These are phyloP conservation scores for Mormoops blainvillei DNA, from an alignment of 2,113 vertebrate species.

Conservation along the genomic window DNA sequence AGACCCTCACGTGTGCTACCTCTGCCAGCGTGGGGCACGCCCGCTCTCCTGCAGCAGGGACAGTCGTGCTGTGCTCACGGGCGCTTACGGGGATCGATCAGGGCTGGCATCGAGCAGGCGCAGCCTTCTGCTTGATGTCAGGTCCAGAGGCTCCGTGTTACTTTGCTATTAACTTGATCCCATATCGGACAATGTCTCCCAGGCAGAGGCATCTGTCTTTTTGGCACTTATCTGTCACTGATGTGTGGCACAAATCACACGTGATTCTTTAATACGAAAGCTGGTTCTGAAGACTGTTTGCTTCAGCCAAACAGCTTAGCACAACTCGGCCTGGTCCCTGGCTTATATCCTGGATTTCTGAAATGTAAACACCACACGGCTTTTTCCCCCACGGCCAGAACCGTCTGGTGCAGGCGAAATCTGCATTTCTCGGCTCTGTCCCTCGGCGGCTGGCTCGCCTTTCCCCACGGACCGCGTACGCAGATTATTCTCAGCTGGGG, in stretches of 20 bases:
- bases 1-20: not conserved
- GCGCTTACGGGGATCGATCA: conserved; percentile 77
- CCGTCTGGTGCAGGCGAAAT: conserved; percentile 7
- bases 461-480: conserved; percentile 64
- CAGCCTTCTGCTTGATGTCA: conserved; percentile 86
- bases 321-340: conserved; percentile 62
- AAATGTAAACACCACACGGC: conserved; percentile 50
- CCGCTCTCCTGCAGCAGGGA: conserved; percentile 38
- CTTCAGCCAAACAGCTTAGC: conserved; percentile 73
- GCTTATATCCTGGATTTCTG: conserved; percentile 38
- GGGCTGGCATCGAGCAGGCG: conserved; percentile 73
- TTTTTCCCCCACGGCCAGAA: not conserved
- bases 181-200: conserved; percentile 81
- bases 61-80: conserved; percentile 42
- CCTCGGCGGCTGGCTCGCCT: conserved; percentile 68
- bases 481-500: conserved; percentile 73
- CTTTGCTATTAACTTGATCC: conserved; percentile 83
- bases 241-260: conserved; percentile 83
- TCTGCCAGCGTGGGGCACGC: not conserved
- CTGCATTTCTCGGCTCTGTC: conserved; percentile 47
- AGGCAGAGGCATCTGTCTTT: conserved; percentile 82
- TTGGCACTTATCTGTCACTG: conserved; percentile 83
- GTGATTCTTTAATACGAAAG: conserved; percentile 81
- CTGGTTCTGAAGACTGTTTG: conserved; percentile 75
- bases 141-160: conserved; percentile 81